Evolutionary conservation across 2,888 invertebrate species (phyloP).

Genomic region (Bembecia ichneumoniformis): DNA sequence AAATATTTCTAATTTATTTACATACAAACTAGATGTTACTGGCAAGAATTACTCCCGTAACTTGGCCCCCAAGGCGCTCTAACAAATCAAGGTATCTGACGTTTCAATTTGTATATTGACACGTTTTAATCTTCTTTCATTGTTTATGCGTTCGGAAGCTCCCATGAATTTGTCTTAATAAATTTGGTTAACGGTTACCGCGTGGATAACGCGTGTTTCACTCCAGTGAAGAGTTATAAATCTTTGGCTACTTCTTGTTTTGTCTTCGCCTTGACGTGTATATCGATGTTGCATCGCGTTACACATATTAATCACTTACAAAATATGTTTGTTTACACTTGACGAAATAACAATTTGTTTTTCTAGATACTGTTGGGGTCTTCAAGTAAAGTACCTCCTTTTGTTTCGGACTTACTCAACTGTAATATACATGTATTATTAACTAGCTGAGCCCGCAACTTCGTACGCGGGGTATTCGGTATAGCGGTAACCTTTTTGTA

Average conservation of each 20-base stretch:
- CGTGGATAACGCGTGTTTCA: slow-evolving; percentile 23
- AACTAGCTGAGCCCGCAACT: no score
- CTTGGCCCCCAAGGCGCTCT: slow-evolving; percentile 34
- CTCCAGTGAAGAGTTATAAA: slow-evolving; percentile 48
- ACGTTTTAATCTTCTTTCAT: slow-evolving; percentile 60
- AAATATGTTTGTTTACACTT: slow-evolving; percentile 1
- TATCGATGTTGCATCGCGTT: slow-evolving; percentile 46
- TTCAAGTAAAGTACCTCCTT: no score
- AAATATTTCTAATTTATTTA: slow-evolving; percentile 31
- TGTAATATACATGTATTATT: no score
- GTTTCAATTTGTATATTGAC: slow-evolving; percentile 68
- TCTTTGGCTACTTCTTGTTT: slow-evolving; percentile 45
- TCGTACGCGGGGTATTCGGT: no score
- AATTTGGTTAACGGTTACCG: slow-evolving; percentile 22
- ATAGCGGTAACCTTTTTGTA: no score
- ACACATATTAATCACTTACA: slow-evolving; percentile 44
- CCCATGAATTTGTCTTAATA: slow-evolving; percentile 43
- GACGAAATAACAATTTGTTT: slow-evolving; percentile 7
- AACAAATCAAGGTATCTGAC: slow-evolving; percentile 65
- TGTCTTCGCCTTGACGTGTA: slow-evolving; percentile 42
- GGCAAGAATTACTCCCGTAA: slow-evolving; percentile 28
- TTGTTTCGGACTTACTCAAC: no score
- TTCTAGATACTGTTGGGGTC: slow-evolving; percentile 5
- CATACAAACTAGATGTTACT: slow-evolving; percentile 18
- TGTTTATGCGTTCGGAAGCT: slow-evolving; percentile 64